Evolutionary conservation across 2,113 vertebrate species (phyloP).

Genomic region (Megaceryle torquata): DNA sequence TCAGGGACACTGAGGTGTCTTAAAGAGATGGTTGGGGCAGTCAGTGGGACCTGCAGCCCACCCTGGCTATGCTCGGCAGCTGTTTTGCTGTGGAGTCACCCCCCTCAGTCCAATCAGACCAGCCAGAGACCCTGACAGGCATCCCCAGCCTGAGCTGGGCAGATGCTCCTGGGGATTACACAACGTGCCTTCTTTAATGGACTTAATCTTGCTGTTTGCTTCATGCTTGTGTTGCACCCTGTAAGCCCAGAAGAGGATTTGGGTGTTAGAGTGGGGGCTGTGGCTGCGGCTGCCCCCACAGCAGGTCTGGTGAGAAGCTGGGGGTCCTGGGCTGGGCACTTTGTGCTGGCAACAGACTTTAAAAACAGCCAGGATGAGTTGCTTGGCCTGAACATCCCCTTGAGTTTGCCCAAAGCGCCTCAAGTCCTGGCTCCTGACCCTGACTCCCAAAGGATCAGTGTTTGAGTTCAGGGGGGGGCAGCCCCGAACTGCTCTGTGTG

Average conservation of each 20-base stretch:
- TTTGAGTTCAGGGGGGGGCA: neutral
- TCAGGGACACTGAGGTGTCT: neutral
- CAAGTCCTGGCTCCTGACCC: neutral
- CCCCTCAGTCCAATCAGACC: rapidly evolving
- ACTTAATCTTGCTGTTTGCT: neutral
- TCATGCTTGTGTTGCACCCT: rapidly evolving
- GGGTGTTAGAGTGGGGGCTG: neutral
- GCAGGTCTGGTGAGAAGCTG: neutral
- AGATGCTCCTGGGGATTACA: neutral
- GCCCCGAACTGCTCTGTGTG: rapidly evolving
- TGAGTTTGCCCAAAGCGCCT: rapidly evolving
- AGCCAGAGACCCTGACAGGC: neutral
- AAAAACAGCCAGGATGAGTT: neutral
- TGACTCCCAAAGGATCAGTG: neutral
- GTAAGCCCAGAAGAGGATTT: neutral
- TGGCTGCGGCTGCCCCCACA: neutral
- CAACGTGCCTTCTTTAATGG: neutral
- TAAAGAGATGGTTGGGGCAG: neutral
- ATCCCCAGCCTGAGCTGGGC: neutral
- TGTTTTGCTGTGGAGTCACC: neutral
- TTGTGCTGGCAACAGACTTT: neutral
- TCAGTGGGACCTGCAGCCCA: neutral
- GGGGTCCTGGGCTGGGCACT: neutral
- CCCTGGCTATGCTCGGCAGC: neutral
- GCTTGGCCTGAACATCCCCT: neutral